These are phyloP conservation scores for Acestrorhynchus altus DNA, from an alignment of 2,797 vertebrate genomes.

Conservation along the genomic window DNA sequence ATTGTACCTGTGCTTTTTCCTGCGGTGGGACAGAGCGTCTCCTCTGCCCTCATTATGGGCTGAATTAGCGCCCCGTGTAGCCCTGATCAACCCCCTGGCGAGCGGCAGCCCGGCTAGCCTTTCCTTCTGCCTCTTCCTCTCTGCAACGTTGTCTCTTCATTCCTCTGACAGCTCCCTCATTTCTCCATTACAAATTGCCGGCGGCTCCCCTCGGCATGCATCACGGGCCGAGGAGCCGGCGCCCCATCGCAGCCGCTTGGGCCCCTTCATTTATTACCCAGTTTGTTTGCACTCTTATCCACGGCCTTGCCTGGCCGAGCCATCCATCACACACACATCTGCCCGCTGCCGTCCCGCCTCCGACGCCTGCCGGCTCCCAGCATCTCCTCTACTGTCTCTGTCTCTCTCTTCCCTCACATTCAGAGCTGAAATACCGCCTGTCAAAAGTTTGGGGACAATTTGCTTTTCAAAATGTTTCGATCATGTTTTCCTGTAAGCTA, in stretches of 20 bases:
- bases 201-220: constrained; percentile 88
- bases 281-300: constrained; percentile 97
- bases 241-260: constrained; percentile 86
- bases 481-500: too few species aligned
- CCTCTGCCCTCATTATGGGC: constrained; percentile 74
- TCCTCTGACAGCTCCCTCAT: constrained; percentile 85
- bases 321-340: constrained; percentile 87
- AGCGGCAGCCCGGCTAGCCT: constrained; percentile 61
- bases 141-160: constrained; percentile 78
- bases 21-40: constrained; percentile 32
- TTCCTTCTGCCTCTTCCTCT: constrained; percentile 22
- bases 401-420: constrained; percentile 42
- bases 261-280: constrained; percentile 92
- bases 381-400: constrained; percentile 35
- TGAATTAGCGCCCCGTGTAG: constrained; percentile 77
- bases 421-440: constrained; percentile 3
- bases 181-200: constrained; percentile 93
- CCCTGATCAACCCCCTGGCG: constrained; percentile 79
- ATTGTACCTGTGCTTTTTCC: background rate
- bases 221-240: constrained; percentile 83
- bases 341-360: constrained; percentile 46
- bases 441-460: constrained; percentile 6
- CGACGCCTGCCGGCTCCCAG: constrained; percentile 42
- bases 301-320: constrained; percentile 90
- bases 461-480: background rate